Conservation (phyloP, 2,113 vertebrate species). For the Poecile atricapillus region DNA sequence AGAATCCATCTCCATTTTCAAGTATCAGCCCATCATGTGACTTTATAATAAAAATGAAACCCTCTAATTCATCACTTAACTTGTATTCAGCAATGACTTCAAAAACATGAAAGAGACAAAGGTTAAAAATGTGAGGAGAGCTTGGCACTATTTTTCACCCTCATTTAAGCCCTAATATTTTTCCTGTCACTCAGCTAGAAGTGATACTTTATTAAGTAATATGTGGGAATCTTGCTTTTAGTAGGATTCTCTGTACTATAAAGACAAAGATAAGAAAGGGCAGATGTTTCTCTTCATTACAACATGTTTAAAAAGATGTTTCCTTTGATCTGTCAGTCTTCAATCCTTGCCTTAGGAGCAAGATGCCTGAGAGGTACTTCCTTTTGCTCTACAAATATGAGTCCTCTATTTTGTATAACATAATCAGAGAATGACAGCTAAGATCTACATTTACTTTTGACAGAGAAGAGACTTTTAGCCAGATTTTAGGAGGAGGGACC, state of each 20-base stretch:
- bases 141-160: rapidly evolving
- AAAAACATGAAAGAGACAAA: neutral
- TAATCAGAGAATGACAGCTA: neutral
- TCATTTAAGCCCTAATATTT: neutral
- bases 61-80: neutral
- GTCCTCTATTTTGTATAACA: neutral
- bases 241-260: neutral
- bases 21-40: neutral
- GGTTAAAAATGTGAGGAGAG: neutral
- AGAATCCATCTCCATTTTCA: neutral
- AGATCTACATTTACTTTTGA: neutral
- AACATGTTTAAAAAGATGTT: neutral
- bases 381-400: neutral
- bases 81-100: neutral
- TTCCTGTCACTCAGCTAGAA: neutral
- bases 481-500: neutral
- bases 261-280: neutral
- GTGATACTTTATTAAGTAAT: neutral
- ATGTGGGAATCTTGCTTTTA: neutral
- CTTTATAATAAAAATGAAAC: neutral
- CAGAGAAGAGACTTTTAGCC: neutral
- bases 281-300: neutral
- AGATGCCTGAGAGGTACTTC: neutral
- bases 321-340: neutral
- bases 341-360: neutral